Evolutionary conservation across 2,888 invertebrate genomes (phyloP).

Genomic region (Acheta domesticus): DNA sequence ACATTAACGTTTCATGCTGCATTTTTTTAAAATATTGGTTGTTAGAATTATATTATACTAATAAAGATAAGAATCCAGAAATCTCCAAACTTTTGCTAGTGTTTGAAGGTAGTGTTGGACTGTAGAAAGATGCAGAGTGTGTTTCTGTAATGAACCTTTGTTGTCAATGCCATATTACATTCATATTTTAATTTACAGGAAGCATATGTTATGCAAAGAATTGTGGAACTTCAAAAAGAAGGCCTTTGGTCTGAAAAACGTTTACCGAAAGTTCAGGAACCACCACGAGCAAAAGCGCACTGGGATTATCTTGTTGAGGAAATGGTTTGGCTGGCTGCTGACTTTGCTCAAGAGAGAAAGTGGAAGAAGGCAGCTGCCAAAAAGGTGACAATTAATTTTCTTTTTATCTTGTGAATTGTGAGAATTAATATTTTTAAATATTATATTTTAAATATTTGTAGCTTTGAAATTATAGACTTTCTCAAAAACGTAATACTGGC

Average conservation of each 20-base stretch:
- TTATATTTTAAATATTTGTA: neutral
- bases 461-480: conserved; percentile 26
- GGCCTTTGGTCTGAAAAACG: conserved; percentile 93
- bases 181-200: conserved; percentile 55
- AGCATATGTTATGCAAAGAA: conserved; percentile 89
- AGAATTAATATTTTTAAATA: neutral
- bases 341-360: conserved; percentile 95
- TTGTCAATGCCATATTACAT: neutral
- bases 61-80: too few relatives aligned
- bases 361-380: conserved; percentile 96
- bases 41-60: too few relatives aligned
- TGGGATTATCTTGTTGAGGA: conserved; percentile 99
- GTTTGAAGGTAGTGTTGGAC: too few relatives aligned
- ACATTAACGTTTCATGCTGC: too few relatives aligned
- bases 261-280: conserved; percentile 88
- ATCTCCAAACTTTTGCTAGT: too few relatives aligned
- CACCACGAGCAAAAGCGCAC: conserved; percentile 85
- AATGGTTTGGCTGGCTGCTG: conserved; percentile 97
- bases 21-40: too few relatives aligned
- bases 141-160: neutral
- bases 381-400: conserved; percentile 54
- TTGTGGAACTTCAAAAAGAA: conserved; percentile 86
- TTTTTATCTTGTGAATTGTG: neutral
- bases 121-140: neutral
- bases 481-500: neutral